A percentile compares a stretch with the other conserved stretches of the same genome.
phyloP scores from a whole-genome alignment of 2,113 vertebrate genomes.

The Athene cunicularia region DNA sequence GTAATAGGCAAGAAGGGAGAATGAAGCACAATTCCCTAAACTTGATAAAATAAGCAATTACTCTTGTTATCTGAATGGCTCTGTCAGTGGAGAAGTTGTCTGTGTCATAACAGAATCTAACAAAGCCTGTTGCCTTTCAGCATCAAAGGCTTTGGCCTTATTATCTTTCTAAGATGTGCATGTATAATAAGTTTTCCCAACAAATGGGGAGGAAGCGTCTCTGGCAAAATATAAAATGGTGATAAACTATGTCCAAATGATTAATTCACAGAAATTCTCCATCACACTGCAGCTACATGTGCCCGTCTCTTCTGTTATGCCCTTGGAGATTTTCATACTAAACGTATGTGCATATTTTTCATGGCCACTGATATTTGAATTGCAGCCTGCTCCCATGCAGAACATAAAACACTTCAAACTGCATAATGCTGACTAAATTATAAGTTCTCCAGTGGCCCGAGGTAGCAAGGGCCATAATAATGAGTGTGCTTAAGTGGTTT shows the following conservation, averaged over 20 bases:
- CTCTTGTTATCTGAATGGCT: slow-evolving; percentile 69
- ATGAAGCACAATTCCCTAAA: slow-evolving; percentile 71
- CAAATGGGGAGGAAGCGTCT: slow-evolving; percentile 75
- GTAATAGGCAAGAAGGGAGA: slow-evolving; percentile 73
- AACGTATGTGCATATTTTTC: slow-evolving; percentile 99
- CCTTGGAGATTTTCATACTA: slow-evolving; percentile 95
- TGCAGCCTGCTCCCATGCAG: slow-evolving; percentile 85
- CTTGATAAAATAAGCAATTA: slow-evolving; percentile 80
- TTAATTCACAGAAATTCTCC: slow-evolving; percentile 85
- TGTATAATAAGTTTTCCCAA: slow-evolving; percentile 75
- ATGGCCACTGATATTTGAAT: slow-evolving; percentile 95
- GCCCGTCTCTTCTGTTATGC: slow-evolving; percentile 89
- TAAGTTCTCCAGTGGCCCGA: slow-evolving; percentile 88
- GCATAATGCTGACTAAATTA: slow-evolving; percentile 98
- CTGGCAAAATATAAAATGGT: slow-evolving; percentile 84
- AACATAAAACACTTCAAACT: slow-evolving; percentile 96
- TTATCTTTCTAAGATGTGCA: slow-evolving; percentile 71
- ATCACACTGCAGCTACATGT: slow-evolving; percentile 84
- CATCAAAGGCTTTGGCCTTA: slow-evolving; percentile 70
- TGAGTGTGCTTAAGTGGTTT: slow-evolving; percentile 89
- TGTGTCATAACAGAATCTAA: slow-evolving; percentile 68
- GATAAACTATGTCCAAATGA: slow-evolving; percentile 89
- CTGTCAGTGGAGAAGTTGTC: slow-evolving; percentile 61
- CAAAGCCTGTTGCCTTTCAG: slow-evolving; percentile 74
- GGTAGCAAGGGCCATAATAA: slow-evolving; percentile 91